Evolutionary conservation across 2,888 invertebrate genomes (phyloP).

Genomic region (Drosophila tanythrix): DNA sequence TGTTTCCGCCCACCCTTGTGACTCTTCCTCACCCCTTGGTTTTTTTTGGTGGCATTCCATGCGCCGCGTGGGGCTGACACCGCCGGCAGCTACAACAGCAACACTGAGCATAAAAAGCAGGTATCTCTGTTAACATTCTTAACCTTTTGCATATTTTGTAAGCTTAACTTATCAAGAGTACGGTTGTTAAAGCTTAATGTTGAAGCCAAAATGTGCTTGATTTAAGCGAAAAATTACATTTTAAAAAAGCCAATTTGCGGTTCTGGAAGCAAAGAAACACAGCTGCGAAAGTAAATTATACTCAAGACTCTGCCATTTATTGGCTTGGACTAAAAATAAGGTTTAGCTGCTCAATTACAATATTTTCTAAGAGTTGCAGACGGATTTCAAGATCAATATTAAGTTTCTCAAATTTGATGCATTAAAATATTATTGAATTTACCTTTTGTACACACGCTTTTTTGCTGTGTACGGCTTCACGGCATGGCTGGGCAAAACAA

Average conservation of each 20-base stretch:
- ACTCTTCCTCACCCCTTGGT: neutral
- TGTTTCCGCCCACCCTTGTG: neutral
- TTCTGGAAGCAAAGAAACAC: neutral
- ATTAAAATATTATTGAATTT: neutral
- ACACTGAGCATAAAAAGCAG: slow-evolving; percentile 4
- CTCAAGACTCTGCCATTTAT: neutral
- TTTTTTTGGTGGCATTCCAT: slow-evolving; percentile 62
- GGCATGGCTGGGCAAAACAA: slow-evolving; percentile 30
- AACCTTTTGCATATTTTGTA: neutral
- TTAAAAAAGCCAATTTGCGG: neutral
- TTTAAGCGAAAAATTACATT: neutral
- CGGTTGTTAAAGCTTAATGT: neutral
- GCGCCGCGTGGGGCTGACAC: slow-evolving; percentile 72
- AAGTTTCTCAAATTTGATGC: neutral
- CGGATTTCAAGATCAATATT: neutral
- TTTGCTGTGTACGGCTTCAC: slow-evolving; percentile 13
- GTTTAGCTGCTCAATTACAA: neutral
- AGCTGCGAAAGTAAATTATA: neutral
- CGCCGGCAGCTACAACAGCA: slow-evolving; percentile 37
- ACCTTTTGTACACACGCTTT: neutral
- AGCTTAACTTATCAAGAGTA: neutral
- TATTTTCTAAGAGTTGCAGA: neutral
- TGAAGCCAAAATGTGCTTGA: neutral
- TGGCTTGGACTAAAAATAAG: neutral
- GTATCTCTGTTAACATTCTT: neutral